These are phyloP conservation scores for Megaceryle torquata DNA, from an alignment of 2,113 vertebrate species.

Conservation along the genomic window DNA sequence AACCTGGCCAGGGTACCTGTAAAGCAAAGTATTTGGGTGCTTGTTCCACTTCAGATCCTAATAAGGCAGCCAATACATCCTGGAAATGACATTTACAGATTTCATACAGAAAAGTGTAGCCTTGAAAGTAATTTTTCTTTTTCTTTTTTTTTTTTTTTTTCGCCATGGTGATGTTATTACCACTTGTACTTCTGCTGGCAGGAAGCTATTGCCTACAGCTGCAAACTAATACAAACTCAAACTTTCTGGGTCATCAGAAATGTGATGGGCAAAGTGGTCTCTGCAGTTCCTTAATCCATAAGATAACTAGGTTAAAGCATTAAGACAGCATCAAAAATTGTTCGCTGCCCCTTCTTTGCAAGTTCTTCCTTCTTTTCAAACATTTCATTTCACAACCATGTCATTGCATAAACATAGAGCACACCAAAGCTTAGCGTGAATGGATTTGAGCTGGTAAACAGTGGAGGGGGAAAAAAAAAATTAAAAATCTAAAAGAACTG, in stretches of 20 bases:
- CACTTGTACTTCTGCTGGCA: constrained; percentile 33
- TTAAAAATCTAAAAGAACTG: neutral
- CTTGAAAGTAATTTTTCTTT: neutral
- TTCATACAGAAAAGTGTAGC: neutral
- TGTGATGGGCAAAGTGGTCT: neutral
- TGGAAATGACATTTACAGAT: constrained; percentile 27
- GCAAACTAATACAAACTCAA: constrained; percentile 12
- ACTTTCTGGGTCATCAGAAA: constrained; percentile 33
- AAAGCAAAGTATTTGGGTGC: neutral
- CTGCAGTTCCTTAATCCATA: neutral
- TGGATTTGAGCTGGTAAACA: neutral
- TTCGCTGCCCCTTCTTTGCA: neutral
- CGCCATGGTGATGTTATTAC: constrained; percentile 21
- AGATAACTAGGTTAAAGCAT: neutral
- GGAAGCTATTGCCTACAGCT: constrained; percentile 33
- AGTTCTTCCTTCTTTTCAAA: neutral
- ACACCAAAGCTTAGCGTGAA: neutral
- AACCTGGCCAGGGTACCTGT: neutral
- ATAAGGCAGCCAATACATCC: neutral
- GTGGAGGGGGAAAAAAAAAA: neutral
- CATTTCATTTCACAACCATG: neutral
- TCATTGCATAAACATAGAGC: neutral
- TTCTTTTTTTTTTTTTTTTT: neutral
- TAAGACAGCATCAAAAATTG: neutral
- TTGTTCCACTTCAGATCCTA: neutral